Conservation (phyloP, 2,888 invertebrate genomes). For the Parapristionchus giblindavisi region DNA sequence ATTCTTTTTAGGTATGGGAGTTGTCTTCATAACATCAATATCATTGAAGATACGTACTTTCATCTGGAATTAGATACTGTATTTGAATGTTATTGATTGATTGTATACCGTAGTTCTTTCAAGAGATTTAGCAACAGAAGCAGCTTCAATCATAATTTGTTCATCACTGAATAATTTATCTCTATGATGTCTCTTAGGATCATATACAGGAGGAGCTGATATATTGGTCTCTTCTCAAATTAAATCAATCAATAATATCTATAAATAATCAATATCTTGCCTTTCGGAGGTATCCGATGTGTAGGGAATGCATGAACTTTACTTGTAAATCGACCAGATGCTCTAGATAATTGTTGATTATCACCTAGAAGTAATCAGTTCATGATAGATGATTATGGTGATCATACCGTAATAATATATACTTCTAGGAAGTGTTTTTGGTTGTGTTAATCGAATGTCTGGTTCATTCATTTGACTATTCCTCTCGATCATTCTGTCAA, state of each 20-base stretch:
- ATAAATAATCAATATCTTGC: no score
- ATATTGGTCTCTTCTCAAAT: conserved; percentile 3
- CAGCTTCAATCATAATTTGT: conserved; percentile 13
- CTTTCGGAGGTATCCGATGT: conserved; percentile 14
- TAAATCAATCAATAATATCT: background rate
- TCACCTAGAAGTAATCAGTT: conserved; percentile 22
- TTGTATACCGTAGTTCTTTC: conserved; percentile 33
- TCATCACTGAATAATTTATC: conserved; percentile 1
- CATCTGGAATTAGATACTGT: no score
- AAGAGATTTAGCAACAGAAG: background rate
- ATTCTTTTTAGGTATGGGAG: background rate
- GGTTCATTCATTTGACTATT: conserved; percentile 14
- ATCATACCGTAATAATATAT: conserved; percentile 33
- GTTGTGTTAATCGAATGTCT: background rate
- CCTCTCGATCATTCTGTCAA: conserved; percentile 15
- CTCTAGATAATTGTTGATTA: conserved; percentile 34
- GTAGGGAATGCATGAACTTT: conserved; percentile 29
- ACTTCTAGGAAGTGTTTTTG: conserved; percentile 5
- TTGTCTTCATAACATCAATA: conserved; percentile 19
- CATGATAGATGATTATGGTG: background rate
- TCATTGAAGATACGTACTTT: conserved; percentile 16
- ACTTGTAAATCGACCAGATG: conserved; percentile 15
- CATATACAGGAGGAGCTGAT: conserved; percentile 13
- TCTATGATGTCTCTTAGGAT: conserved; percentile 34
- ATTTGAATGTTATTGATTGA: no score